Evolutionary conservation across 2,888 invertebrate species (phyloP).

Genomic region (Invenusta paracnida): DNA sequence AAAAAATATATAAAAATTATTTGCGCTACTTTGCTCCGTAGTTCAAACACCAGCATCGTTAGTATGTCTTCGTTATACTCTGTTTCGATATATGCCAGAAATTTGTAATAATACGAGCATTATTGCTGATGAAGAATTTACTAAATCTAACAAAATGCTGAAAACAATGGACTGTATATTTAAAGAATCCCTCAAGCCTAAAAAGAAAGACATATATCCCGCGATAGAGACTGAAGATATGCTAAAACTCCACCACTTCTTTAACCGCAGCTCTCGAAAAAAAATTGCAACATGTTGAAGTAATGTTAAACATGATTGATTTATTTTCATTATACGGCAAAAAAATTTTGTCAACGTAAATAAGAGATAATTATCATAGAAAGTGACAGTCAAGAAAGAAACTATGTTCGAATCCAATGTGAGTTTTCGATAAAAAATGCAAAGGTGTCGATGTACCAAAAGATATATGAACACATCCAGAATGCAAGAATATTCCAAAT

Average conservation of each 20-base stretch:
- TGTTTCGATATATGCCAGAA: neutral
- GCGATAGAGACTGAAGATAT: constrained; percentile 3
- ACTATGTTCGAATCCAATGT: constrained; percentile 2
- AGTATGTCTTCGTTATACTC: neutral
- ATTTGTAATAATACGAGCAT: neutral
- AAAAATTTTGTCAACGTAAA: neutral
- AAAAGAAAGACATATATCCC: constrained; percentile 11
- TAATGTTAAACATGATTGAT: neutral
- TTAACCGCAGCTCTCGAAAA: neutral
- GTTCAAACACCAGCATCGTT: neutral
- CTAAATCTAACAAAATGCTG: neutral
- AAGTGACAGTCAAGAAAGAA: constrained; percentile 8
- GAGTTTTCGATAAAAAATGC: neutral
- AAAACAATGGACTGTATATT: neutral
- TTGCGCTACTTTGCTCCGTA: neutral
- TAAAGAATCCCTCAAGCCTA: neutral
- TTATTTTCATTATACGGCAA: neutral
- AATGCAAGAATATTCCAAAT: constrained; percentile 12
- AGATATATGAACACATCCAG: neutral
- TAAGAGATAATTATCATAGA: neutral
- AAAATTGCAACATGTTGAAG: neutral
- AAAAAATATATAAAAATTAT: neutral
- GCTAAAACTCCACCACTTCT: neutral
- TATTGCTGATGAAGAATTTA: neutral
- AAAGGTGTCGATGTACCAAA: neutral